Base-by-base conservation (phyloP, 2,888 invertebrate genomes). In the Heterodera filipjevi region DNA sequence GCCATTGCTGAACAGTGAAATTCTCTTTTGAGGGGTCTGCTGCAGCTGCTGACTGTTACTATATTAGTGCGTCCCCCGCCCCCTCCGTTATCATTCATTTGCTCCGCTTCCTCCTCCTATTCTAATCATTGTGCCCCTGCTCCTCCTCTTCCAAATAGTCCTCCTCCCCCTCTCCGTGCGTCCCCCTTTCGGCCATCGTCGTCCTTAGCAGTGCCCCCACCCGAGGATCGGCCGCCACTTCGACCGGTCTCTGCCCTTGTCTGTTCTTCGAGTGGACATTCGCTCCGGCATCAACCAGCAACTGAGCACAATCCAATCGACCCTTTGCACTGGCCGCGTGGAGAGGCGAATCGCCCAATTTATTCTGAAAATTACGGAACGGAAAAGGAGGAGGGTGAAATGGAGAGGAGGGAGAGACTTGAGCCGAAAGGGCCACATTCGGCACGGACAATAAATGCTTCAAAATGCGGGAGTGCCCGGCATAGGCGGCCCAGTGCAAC, bases 151-250 rank as follows among this genome's bases (percentile, higher is more conserved):
- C 75, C 35, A 75, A 35, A 75, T 75, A 75, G 33, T 75, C 75
- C 46, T 75, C 75, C 6, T 66, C 44, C 46, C 68, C 75, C 30
- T 46, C 68, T 30, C 46, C 75, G 8, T 46, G 44, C 30, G 16
- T 2, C 6, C 49, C 73, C 68, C 66, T 2, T 97, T 77, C 97
- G 91, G 14, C 90, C 91, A 72, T 90, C 91, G 71, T 85, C 91
- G 85, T 97, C 97, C 96, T 97, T 97, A 97, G 97, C 96, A 91
- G 95, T 96, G 84, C 83, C 12, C 76, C 84, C 6, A 85, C 77
- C 77, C 86, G 82, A 8, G 85, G 84, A 33, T 71, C 80, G n/a
- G 64, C 27, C 3, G 92, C 90, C 46, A 93, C 89, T 82, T 92
- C 91, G 84, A 91, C 89, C 0, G 93, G 90, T 19, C 90, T 90